Evolutionary conservation across 2,113 vertebrate species (phyloP).

Genomic region (Oxyura jamaicensis): DNA sequence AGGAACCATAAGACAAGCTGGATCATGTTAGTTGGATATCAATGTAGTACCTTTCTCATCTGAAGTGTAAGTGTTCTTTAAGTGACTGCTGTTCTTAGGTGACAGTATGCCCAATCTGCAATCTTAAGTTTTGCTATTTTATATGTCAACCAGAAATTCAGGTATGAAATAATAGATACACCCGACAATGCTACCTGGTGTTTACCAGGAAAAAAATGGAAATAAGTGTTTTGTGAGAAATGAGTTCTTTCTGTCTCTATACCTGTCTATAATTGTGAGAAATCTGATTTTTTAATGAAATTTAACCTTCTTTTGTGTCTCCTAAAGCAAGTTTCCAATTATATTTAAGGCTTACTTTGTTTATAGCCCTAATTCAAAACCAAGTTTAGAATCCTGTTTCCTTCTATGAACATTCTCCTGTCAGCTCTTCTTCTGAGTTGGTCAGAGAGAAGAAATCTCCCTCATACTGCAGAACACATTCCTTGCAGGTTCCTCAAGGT

Average conservation of each 20-base stretch:
- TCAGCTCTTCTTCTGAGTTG: neutral
- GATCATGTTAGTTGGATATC: neutral
- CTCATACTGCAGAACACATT: neutral
- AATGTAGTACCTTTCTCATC: neutral
- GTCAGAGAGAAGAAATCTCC: neutral
- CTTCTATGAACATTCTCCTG: neutral
- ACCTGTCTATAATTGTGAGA: neutral
- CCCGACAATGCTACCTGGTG: neutral
- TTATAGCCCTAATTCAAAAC: neutral
- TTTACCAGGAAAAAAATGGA: neutral
- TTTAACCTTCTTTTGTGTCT: neutral
- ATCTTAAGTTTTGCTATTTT: neutral
- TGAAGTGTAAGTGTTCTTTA: neutral
- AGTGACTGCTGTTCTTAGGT: neutral
- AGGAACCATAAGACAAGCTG: neutral
- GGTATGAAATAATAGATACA: neutral
- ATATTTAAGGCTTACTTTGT: neutral
- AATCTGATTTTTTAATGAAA: neutral
- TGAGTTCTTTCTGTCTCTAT: neutral
- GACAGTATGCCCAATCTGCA: neutral
- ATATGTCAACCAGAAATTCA: neutral
- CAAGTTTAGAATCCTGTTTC: neutral
- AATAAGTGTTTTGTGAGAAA: neutral
- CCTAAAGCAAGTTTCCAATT: neutral
- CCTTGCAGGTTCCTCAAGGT: neutral